phyloP scores from a whole-genome alignment of 2,797 vertebrate genomes.

The Cuniculus paca region DNA sequence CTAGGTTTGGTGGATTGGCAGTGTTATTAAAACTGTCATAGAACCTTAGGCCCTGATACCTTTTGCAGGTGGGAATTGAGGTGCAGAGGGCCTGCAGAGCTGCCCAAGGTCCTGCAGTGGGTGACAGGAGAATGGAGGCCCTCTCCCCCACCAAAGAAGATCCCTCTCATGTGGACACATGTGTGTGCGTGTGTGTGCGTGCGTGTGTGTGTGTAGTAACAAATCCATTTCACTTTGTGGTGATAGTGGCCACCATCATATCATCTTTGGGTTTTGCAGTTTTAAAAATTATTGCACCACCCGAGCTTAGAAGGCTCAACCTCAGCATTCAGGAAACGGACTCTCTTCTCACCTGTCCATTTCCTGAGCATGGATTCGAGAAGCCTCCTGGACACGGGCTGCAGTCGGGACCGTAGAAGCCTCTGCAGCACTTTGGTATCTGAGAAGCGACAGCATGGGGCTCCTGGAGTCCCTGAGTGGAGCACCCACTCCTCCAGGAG shows the following conservation, averaged over 20 bases:
- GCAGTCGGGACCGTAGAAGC: constrained; percentile 95
- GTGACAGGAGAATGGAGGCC: fast-evolving
- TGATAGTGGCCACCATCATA: neutral
- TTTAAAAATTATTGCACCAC: neutral
- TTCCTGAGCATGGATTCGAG: constrained; percentile 92
- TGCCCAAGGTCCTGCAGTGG: neutral
- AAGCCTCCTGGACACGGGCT: constrained; percentile 93
- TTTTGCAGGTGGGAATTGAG: neutral
- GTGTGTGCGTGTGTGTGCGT: too few species aligned
- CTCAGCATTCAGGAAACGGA: fast-evolving
- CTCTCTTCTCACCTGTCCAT: constrained; percentile 91
- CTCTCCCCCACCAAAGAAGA: too few species aligned
- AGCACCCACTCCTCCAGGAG: neutral
- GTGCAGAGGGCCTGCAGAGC: neutral
- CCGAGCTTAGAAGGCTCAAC: neutral
- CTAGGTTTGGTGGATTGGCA: neutral
- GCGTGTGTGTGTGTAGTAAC: neutral
- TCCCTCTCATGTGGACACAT: neutral
- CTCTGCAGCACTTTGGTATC: constrained; percentile 93
- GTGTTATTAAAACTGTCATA: neutral
- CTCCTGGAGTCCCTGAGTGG: neutral
- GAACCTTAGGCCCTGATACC: neutral
- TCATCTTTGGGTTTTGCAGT: neutral
- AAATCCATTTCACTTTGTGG: neutral
- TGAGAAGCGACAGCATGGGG: constrained; percentile 80